A percentile compares a stretch with the other conserved stretches of the same genome.
Evolutionary conservation across 1,140 invertebrate genomes (phyloP).

Genomic region (Cherax destructor): DNA sequence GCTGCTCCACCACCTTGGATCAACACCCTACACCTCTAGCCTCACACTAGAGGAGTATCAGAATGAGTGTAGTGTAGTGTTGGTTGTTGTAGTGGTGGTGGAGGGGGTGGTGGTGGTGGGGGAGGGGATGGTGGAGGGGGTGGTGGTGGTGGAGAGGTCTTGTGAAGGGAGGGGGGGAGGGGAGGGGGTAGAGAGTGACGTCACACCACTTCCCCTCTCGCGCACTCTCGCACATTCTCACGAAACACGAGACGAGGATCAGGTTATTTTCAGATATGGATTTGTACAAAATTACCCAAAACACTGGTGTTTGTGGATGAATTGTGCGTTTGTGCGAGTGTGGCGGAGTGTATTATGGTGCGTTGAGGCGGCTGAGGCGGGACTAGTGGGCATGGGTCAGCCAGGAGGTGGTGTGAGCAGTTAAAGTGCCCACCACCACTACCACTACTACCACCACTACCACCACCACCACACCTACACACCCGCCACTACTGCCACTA

Average conservation of each 20-base stretch:
- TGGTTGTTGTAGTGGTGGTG: background rate
- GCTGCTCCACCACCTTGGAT: background rate
- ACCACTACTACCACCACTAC: background rate
- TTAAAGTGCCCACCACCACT: background rate
- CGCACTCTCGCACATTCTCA: slow-evolving; percentile 68
- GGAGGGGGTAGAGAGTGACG: slow-evolving; percentile 50
- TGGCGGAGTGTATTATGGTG: background rate
- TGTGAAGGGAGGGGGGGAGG: background rate
- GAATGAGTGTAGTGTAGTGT: background rate
- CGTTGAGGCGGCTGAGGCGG: slow-evolving; percentile 4
- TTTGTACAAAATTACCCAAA: slow-evolving; percentile 69
- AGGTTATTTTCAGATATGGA: slow-evolving; percentile 72
- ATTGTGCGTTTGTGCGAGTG: background rate
- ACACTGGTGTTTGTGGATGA: slow-evolving; percentile 34
- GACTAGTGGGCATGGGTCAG: background rate
- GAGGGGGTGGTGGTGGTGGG: background rate
- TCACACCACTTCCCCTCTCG: slow-evolving; percentile 57
- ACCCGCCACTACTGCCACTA: background rate
- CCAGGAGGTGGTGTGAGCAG: background rate
- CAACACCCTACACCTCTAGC: background rate
- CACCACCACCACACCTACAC: background rate
- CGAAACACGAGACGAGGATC: slow-evolving; percentile 64
- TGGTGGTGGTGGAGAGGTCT: background rate
- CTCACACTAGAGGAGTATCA: background rate
- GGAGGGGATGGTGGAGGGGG: background rate